Evolutionary conservation across 2,888 invertebrate genomes (phyloP).

Genomic region (Drosophila meridiana): DNA sequence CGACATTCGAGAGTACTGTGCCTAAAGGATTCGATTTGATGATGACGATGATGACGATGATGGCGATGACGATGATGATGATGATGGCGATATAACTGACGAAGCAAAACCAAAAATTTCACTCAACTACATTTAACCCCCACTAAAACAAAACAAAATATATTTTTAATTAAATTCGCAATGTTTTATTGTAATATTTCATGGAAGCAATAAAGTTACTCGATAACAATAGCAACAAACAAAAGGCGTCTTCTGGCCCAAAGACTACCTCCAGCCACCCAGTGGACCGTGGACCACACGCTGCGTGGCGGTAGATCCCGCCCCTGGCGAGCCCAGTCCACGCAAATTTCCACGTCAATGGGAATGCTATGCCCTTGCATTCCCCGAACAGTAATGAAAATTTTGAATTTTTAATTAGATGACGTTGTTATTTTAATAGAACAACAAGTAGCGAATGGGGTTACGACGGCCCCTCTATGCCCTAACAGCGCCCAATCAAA

Average conservation of each 20-base stretch:
- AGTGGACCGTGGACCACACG: conserved; percentile 6
- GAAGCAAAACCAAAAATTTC: conserved; percentile 45
- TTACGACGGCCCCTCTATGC: conserved; percentile 10
- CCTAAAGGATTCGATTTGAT: conserved; percentile 16
- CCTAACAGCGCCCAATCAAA: background rate
- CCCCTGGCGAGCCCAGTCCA: background rate
- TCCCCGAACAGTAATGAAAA: conserved; percentile 65
- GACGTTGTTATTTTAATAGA: conserved; percentile 63
- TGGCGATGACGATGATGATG: background rate
- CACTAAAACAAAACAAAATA: conserved; percentile 19
- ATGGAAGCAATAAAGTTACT: conserved; percentile 77
- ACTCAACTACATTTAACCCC: conserved; percentile 63
- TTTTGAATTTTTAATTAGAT: conserved; percentile 78
- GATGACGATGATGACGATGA: background rate
- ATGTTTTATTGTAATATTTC: conserved; percentile 79
- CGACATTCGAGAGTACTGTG: conserved; percentile 69
- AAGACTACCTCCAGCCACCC: background rate
- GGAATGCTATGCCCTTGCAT: conserved; percentile 54
- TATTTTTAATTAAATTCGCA: conserved; percentile 66
- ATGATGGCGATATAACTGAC: conserved; percentile 5
- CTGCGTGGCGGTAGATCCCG: conserved; percentile 1
- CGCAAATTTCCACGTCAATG: conserved; percentile 34
- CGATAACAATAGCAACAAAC: conserved; percentile 65
- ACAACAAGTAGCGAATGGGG: conserved; percentile 22
- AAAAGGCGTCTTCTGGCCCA: conserved; percentile 36